Base-by-base conservation (phyloP, 2,888 invertebrate species). In the Allygus modestus region DNA sequence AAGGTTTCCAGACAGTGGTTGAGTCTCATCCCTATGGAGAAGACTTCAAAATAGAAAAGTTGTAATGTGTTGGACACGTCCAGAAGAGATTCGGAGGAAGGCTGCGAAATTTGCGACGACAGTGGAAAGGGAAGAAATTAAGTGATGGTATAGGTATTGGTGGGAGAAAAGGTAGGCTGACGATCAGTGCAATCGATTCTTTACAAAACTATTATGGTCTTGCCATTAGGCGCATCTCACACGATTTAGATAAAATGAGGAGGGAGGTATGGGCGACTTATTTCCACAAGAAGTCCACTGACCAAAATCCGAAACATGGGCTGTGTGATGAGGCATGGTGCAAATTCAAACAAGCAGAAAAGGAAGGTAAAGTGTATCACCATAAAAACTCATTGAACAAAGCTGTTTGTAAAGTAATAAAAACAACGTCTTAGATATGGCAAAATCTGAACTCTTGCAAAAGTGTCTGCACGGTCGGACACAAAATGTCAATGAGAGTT, bases 291-390 rank as follows among this genome's bases (percentile, higher is more conserved):
- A 79, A 51, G 71, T 88, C 87, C 7, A 85, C 88, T 0, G 87
- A 88, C 31, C 86, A 86, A 71, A 54, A 86, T 87, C 88, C 87
- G 17, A 84, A 86, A 31, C 88, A 88, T 81, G 58, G 86, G 1
- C 28, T 86, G 28, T 88, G 88, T 86, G 87, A 88, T 17, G 71
- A 54, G 65, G 87, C 86, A 51, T 88, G 88, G 88, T 88, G 88
- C 46, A 87, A 86, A 28, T 88, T 85, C 81, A 77, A 84, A 11
- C 75, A 87, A 51, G 86, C 87, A 0, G 0, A 26, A 23, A 77
- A 77, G 7, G 77, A 43, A 43, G 23, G 23, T 46, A 77, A 37
- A 20, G 5, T 23, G 7, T 54, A 23, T 54, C 1, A 23, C 7
- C 43, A 33, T 20, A 9, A 75, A 54, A 51, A 77, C 33, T 54